A percentile compares a stretch with the other conserved stretches of the same genome.
Conservation (phyloP, 2,113 vertebrate genomes). For the Noctilio leporinus region DNA sequence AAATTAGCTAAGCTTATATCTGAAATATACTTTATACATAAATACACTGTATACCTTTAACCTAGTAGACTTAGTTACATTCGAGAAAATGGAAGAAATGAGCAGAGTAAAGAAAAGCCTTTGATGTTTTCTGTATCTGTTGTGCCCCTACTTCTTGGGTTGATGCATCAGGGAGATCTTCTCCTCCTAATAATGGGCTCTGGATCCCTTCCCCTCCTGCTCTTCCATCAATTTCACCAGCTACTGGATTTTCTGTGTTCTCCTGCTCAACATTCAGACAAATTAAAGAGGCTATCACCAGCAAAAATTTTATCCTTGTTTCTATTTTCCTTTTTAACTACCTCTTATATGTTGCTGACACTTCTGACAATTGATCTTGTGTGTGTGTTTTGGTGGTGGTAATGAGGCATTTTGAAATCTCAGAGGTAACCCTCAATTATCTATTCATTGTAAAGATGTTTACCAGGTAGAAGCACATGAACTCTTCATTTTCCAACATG, state of each 20-base stretch:
- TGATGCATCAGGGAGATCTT: background rate
- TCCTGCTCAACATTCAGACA: background rate
- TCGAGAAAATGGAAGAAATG: background rate
- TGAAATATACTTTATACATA: background rate
- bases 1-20: background rate
- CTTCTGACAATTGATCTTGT: background rate
- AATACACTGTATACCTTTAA: background rate
- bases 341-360: background rate
- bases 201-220: background rate
- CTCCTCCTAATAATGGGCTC: background rate
- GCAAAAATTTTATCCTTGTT: background rate
- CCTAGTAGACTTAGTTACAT: background rate
- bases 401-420: background rate
- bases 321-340: background rate
- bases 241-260: background rate
- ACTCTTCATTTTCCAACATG: background rate
- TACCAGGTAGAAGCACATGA: rapidly evolving
- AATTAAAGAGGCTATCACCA: background rate
- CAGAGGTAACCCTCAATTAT: background rate
- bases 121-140: background rate
- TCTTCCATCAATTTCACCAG: background rate
- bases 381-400: background rate
- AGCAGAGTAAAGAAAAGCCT: background rate
- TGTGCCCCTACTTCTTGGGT: background rate
- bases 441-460: background rate